Conservation (phyloP, 2,888 invertebrate species). For the Anorthoa munda region DNA sequence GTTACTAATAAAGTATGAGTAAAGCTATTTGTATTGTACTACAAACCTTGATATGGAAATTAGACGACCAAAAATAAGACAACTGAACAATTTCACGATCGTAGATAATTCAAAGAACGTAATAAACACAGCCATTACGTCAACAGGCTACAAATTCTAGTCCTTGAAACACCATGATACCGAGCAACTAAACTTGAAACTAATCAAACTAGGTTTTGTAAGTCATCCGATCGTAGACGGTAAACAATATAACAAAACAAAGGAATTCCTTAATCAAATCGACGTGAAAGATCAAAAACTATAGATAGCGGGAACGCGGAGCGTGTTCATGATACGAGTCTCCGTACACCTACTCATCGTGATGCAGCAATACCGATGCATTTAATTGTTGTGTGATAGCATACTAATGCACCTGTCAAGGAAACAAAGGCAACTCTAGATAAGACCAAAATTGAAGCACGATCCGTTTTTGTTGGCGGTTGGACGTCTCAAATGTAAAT, state of each 20-base stretch:
- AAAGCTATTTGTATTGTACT: constrained; percentile 28
- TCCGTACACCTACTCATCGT: constrained; percentile 78
- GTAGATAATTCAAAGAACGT: constrained; percentile 35
- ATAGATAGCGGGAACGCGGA: constrained; percentile 64
- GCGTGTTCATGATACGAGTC: constrained; percentile 68
- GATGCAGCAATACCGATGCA: constrained; percentile 86
- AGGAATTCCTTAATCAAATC: constrained; percentile 85
- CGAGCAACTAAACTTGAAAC: constrained; percentile 49
- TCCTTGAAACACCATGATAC: constrained; percentile 43
- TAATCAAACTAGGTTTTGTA: constrained; percentile 68
- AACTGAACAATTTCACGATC: constrained; percentile 39
- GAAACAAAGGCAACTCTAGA: constrained; percentile 88
- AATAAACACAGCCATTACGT: constrained; percentile 43
- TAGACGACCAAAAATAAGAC: constrained; percentile 45
- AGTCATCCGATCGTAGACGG: constrained; percentile 64
- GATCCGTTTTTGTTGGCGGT: constrained; percentile 78
- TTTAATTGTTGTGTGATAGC: constrained; percentile 90
- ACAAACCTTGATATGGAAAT: constrained; percentile 44
- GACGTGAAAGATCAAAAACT: constrained; percentile 70
- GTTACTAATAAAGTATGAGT: no score
- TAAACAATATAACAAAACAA: constrained; percentile 80
- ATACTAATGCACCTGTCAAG: constrained; percentile 91
- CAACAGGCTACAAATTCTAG: constrained; percentile 35
- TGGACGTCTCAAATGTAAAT: constrained; percentile 86
- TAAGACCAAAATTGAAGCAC: constrained; percentile 88